Percentiles rank a stretch among this genome's conserved stretches.
Conservation (phyloP, 2,113 vertebrate species). For the Nyctibius bracteatus region DNA sequence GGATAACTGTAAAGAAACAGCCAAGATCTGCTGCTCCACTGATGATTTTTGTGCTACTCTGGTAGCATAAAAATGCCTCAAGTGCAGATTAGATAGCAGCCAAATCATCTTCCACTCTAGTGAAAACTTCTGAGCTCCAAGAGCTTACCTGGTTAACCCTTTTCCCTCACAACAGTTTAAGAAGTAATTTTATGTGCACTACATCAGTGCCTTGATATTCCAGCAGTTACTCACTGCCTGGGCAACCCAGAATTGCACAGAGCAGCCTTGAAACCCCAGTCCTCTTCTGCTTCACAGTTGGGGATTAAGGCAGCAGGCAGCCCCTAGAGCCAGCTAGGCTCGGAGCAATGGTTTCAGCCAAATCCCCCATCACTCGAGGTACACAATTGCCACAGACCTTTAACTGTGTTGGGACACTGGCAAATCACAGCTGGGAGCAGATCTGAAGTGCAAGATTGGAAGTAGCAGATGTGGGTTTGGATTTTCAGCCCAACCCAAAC, state of each 20-base stretch:
- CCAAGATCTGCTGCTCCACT: background rate
- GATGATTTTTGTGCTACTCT: background rate
- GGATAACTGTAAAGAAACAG: background rate
- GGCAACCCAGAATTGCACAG: background rate
- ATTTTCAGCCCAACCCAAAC: background rate
- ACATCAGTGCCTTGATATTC: background rate
- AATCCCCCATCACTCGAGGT: background rate
- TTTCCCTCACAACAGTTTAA: background rate
- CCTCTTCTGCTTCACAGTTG: background rate
- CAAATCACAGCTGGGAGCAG: background rate
- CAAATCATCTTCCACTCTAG: background rate
- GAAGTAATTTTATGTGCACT: background rate
- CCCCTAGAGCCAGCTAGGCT: background rate
- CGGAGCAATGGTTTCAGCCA: background rate
- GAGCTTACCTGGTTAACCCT: background rate
- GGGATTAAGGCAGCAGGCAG: background rate
- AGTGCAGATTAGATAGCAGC: background rate
- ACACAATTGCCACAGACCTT: background rate
- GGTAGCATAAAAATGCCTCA: background rate
- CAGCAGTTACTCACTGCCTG: background rate
- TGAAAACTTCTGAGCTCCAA: background rate
- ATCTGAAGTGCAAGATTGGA: fast-evolving
- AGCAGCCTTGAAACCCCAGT: background rate
- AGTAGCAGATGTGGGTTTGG: background rate
- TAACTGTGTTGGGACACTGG: background rate